Percentiles rank a stretch among this genome's conserved stretches.
These are phyloP conservation scores for Heliconius ismenius DNA, from an alignment of 2,888 invertebrate genomes.

Conservation along the genomic window DNA sequence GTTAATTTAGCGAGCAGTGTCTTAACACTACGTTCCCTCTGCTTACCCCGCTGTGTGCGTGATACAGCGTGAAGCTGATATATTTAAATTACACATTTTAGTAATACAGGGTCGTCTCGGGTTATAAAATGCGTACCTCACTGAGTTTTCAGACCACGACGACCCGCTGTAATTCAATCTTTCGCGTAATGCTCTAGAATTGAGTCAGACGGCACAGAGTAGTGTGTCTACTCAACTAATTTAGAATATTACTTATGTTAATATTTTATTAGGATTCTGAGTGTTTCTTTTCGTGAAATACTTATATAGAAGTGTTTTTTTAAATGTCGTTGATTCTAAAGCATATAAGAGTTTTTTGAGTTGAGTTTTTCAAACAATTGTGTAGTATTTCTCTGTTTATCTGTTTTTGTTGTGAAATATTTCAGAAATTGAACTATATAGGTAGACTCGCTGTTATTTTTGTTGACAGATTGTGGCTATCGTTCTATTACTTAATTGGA, in stretches of 20 bases:
- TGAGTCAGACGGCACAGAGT: constrained; percentile 43
- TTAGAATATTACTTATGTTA: neutral
- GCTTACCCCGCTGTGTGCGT: too few species aligned
- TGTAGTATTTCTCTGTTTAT: too few species aligned
- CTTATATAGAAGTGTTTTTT: neutral
- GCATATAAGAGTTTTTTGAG: too few species aligned
- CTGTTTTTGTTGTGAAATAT: too few species aligned
- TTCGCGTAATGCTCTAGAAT: constrained; percentile 46
- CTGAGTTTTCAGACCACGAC: constrained; percentile 45
- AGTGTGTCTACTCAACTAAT: neutral
- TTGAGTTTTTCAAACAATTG: too few species aligned
- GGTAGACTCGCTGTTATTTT: too few species aligned
- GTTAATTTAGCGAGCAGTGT: neutral
- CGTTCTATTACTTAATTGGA: too few species aligned
- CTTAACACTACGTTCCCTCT: too few species aligned
- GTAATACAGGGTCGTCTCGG: constrained; percentile 11
- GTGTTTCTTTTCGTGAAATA: neutral
- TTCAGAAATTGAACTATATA: too few species aligned
- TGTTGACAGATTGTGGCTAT: too few species aligned
- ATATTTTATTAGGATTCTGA: neutral
- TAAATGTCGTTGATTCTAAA: too few species aligned
- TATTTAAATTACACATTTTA: neutral
- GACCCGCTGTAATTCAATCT: constrained; percentile 46
- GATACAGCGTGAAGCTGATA: too few species aligned
- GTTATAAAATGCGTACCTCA: constrained; percentile 35